phyloP scores from a whole-genome alignment of 2,113 vertebrate species.

The Perca flavescens region DNA sequence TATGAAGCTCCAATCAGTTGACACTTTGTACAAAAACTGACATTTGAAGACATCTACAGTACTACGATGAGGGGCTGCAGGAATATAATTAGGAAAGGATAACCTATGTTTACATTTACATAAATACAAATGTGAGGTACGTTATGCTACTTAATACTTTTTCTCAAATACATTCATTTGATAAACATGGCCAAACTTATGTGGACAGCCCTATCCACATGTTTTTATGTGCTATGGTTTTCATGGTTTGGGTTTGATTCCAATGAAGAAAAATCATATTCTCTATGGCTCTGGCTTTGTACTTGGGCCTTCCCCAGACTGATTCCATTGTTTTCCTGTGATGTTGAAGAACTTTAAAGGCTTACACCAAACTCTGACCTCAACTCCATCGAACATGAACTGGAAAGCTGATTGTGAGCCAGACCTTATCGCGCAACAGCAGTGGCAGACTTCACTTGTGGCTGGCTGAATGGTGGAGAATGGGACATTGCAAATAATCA shows the following conservation, averaged over 20 bases:
- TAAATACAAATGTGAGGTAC: neutral
- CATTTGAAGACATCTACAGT: neutral
- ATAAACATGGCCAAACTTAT: neutral
- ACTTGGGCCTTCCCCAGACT: neutral
- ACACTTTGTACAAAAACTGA: neutral
- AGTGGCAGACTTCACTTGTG: neutral
- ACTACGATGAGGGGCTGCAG: neutral
- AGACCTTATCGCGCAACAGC: neutral
- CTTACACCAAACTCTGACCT: neutral
- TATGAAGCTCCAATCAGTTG: slow-evolving; percentile 25
- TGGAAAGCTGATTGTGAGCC: neutral
- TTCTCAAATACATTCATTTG: neutral
- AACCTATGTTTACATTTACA: neutral
- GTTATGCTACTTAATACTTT: neutral
- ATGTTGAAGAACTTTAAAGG: neutral
- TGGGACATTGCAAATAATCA: too few species aligned
- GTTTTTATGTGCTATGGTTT: neutral
- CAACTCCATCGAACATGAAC: neutral
- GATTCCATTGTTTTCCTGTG: neutral
- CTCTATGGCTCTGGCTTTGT: too few species aligned
- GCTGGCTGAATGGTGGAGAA: slow-evolving; percentile 4
- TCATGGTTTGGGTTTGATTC: neutral
- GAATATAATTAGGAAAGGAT: neutral
- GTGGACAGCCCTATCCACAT: neutral
- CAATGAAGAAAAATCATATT: neutral